Base-by-base conservation (phyloP, 2,113 vertebrate species). In the Nannobrachium achirus region DNA sequence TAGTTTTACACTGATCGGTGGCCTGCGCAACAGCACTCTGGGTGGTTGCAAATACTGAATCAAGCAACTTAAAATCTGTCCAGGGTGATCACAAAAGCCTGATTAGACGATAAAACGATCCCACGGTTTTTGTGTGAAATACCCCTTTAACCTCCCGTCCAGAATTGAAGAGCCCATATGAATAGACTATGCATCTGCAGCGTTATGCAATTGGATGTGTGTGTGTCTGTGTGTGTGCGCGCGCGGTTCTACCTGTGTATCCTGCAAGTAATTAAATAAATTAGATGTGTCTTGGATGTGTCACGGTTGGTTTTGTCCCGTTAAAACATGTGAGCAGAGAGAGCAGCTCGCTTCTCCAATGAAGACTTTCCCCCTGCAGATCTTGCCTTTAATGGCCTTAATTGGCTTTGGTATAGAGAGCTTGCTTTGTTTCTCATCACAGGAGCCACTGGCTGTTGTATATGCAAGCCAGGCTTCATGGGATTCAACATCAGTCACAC, bases 331-430 rank as follows among this genome's bases (percentile, higher is more conserved):
- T 79, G 82, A 87, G 78, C 79, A 57, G 73, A 79, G 75, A 76
- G 73, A 59, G 81, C 55, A 69, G 33, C 62, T 41, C 59, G 66
- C 59, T 81, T 42, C 57, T 63, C 75, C 59, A 70, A 84, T 80
- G 68, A 85, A 75, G 75, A 77, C 48, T 71, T 66, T 57, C 25
- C 65, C 78, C 80, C 80, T 14, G 48, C 70, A 63, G 80, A 76
- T 70, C 48, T 70, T 46, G 50, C 38, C 60, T 69, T 82, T 56
- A 33, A 33, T 48, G 66, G 64, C 69, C 83, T 33, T 85, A 75
- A 85, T 89, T 86, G 11, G 71, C 71, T 80, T 73, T 79, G 75
- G 75, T 79, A 78, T n/a, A 79, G 73, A 71, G 69, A 81, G 76
- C 62, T 75, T 88, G 71, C 86, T 78, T 73, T 71, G 73, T 70